Percentiles rank a stretch among this genome's conserved stretches.
Evolutionary conservation across 2,113 vertebrate genomes (phyloP).

Genomic region (Perca schrenkii): DNA sequence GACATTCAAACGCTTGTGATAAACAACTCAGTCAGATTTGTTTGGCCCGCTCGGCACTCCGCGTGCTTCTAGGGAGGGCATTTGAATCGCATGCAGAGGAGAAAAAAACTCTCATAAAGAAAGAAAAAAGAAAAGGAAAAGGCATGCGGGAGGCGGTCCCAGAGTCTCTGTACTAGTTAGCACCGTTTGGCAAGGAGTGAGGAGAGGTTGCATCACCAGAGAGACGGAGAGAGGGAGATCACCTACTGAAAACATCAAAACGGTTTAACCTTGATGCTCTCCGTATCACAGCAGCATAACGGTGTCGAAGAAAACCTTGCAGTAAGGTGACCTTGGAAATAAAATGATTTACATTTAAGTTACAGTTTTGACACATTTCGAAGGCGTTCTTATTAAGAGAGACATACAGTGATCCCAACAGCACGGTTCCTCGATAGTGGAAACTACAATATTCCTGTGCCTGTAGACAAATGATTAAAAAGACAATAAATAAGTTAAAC

Average conservation of each 20-base stretch:
- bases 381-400: conserved; percentile 12
- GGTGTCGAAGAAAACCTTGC: conserved; percentile 46
- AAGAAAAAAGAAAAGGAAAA: conserved; percentile 5
- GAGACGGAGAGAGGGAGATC: conserved; percentile 50
- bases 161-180: conserved; percentile 62
- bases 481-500: conserved; percentile 18
- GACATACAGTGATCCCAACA: neutral
- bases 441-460: neutral
- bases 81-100: conserved; percentile 30
- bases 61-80: conserved; percentile 70
- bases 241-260: conserved; percentile 74
- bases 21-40: conserved; percentile 75
- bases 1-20: conserved; percentile 65
- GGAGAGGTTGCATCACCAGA: conserved; percentile 71
- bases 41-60: conserved; percentile 51
- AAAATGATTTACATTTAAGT: conserved; percentile 41
- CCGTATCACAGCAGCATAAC: conserved; percentile 47
- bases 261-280: conserved; percentile 74
- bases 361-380: conserved; percentile 23
- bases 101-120: conserved; percentile 13
- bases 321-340: conserved; percentile 53
- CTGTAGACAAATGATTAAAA: conserved; percentile 19
- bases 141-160: conserved; percentile 16
- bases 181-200: conserved; percentile 72
- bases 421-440: neutral